These are phyloP conservation scores for Heliangelus exortis DNA, from an alignment of 2,797 vertebrate genomes.

Conservation along the genomic window DNA sequence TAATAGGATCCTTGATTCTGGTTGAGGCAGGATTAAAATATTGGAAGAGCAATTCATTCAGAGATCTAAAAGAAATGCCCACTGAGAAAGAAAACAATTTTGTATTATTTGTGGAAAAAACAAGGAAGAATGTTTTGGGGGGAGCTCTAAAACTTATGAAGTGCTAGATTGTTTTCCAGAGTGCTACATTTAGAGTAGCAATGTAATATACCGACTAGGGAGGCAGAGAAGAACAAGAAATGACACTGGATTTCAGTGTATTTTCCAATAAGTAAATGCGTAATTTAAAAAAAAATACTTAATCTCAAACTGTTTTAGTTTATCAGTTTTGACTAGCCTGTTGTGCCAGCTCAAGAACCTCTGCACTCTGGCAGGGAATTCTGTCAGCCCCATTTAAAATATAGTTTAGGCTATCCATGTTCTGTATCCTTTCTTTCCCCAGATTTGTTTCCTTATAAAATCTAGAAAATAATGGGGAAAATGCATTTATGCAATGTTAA, in stretches of 20 bases:
- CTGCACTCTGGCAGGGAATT: not conserved
- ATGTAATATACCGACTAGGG: not conserved
- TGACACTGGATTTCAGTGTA: not conserved
- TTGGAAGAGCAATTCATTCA: not conserved
- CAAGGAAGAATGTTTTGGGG: not conserved
- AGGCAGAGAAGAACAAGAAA: not conserved
- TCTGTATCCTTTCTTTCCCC: not conserved
- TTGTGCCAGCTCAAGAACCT: not conserved
- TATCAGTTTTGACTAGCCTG: not conserved
- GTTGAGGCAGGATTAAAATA: not conserved
- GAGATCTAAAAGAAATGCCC: not conserved
- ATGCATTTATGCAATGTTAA: not conserved
- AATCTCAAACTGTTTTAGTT: not conserved
- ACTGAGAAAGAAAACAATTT: not conserved
- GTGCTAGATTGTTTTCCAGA: not conserved
- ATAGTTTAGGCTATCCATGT: not conserved
- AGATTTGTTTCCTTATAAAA: not conserved
- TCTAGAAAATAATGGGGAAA: not conserved
- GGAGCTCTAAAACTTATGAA: not conserved
- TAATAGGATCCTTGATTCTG: not conserved
- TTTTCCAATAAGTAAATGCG: not conserved
- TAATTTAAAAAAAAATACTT: not conserved
- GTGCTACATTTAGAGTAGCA: not conserved
- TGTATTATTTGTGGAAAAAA: not conserved
- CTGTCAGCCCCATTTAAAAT: not conserved